These are phyloP conservation scores for Salvator merianae DNA, from an alignment of 2,113 vertebrate species.

Conservation along the genomic window DNA sequence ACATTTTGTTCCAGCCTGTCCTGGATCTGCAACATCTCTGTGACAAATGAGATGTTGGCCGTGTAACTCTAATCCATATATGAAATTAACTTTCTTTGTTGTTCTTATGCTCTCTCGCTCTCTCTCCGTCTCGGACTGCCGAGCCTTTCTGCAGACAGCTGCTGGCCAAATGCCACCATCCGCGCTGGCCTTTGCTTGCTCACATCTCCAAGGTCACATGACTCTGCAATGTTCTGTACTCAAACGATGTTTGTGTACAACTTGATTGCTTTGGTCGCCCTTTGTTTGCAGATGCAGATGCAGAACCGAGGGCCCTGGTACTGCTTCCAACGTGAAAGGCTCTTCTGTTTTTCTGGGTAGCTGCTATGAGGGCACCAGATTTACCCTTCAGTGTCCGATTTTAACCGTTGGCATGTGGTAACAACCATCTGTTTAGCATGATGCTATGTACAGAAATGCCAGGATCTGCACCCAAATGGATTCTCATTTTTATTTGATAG, in stretches of 20 bases:
- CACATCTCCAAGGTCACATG: background rate
- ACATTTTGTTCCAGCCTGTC: slow-evolving; percentile 13
- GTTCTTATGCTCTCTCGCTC: background rate
- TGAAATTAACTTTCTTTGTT: background rate
- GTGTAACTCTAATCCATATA: background rate
- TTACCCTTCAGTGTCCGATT: background rate
- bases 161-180: background rate
- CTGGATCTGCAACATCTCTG: background rate
- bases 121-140: background rate
- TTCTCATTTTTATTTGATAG: background rate
- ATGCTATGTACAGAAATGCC: background rate
- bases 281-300: slow-evolving; percentile 22
- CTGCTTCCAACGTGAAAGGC: background rate
- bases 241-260: slow-evolving; percentile 7
- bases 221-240: slow-evolving; percentile 22
- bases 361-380: background rate
- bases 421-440: background rate
- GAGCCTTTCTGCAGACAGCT: background rate
- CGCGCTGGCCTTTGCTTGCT: background rate
- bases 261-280: background rate
- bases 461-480: background rate
- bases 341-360: background rate
- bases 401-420: background rate
- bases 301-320: background rate
- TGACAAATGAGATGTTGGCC: background rate